Evolutionary conservation across 2,797 vertebrate genomes (phyloP), one percentile per base, ranked within the genome.

Genomic region (Leuciscus waleckii): DNA sequence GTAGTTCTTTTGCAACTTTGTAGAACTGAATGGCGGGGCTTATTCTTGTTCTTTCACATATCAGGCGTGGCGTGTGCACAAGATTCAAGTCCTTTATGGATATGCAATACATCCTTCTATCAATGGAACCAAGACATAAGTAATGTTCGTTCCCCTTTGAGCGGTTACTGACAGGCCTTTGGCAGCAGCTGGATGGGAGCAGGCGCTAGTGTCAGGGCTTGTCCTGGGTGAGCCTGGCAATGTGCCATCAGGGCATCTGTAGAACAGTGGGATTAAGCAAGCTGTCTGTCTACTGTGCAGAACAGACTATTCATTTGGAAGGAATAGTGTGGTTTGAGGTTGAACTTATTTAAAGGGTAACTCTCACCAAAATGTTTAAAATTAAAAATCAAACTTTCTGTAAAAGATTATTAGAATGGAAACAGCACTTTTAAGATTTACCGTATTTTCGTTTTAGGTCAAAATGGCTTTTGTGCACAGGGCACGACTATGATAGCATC

Each of bases 131-230:
- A n/a, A 85, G 76, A 63, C 39, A 71, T 70, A 85, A 79, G 76
- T 73, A 71, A 63, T 58, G 73, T 69, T 73, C 51, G 17, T 85
- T 79, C 56, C 29, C 68, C 54, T 85, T 80, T 73, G 76, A 85
- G 76, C 41, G 21, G 65, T 63, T 73, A 80, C 51, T 85, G 83
- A 85, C 83, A 79, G 83, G 32, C 68, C 39, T 74, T 79, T 85
- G 83, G 83, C 83, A 73, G 29, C 51, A 71, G 41, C 41, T 79
- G 51, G 67, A 73, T 79, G 68, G 68, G 76, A 78, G 82, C 61
- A 56, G 63, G 63, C 63, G 9, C 73, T 63, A 51, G 39, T 81
- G 86, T 84, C 61, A 81, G 78, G 82, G 46, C 86, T 81, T 86
- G 81, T 76, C 51, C 51, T 63, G 73, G 41, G 41, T 82, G 61